Conservation (phyloP, 2,113 vertebrate species). For the Gorsachius goisagi region DNA sequence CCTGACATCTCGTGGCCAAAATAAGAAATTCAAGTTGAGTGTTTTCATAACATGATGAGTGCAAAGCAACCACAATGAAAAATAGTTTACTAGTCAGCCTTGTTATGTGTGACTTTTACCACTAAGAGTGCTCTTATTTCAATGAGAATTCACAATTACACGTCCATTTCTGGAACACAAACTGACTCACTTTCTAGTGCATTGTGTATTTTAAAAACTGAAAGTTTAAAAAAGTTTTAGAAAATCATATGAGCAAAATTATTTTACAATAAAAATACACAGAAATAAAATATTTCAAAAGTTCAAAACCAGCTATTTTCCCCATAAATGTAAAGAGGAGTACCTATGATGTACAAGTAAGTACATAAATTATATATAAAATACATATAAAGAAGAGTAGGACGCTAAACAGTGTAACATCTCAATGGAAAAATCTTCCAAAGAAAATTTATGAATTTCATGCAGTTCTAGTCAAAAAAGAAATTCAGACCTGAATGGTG, state of each 20-base stretch:
- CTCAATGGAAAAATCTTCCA: neutral
- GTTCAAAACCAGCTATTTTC: accelerated
- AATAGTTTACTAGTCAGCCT: neutral
- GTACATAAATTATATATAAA: neutral
- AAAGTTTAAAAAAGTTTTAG: neutral
- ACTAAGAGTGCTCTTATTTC: neutral
- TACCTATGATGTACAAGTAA: neutral
- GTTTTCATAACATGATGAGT: accelerated
- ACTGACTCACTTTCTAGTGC: neutral
- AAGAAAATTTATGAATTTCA: neutral
- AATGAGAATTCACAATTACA: neutral
- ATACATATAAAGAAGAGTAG: neutral
- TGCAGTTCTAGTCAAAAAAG: neutral
- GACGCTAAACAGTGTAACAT: neutral
- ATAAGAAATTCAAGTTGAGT: neutral
- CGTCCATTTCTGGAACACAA: neutral
- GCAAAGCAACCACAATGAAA: neutral
- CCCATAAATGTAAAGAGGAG: neutral
- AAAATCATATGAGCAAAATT: neutral
- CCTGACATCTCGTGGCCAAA: neutral
- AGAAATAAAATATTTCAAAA: neutral
- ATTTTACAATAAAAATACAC: neutral
- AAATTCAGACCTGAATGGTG: neutral
- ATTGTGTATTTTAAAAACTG: neutral
- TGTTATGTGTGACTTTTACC: too few relatives aligned